Evolutionary conservation across 2,797 vertebrate species (phyloP), one percentile per base, ranked within the genome.

Genomic region (Cryptoblepharus egeriae): DNA sequence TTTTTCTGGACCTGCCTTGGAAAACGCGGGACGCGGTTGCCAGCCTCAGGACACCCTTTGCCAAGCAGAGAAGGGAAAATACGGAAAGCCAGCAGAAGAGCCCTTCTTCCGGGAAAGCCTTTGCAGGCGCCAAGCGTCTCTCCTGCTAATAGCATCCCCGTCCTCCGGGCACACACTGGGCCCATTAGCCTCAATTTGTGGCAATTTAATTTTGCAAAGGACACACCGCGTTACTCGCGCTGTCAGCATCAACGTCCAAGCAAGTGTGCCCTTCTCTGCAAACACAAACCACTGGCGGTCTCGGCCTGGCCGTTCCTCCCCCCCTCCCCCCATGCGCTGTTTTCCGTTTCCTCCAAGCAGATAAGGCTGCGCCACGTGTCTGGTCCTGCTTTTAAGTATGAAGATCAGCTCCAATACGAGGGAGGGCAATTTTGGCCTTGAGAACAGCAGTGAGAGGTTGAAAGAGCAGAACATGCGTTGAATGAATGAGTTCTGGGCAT

Each of bases 11-110:
- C 7, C 65, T 37, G 65, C 35, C 35, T 68, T 52, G 49, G 13
- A 52, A 52, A 52, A 52, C 35, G 3, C 4, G 45, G 45, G 2
- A 7, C 13, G 39, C 9, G 13, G 2, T 49, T 49, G 45, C 13
- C 45, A 49, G 9, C 45, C 45, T 49, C 7, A 49, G 45, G 35
- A 30, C 64, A 9, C 35, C 52, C 13, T 72, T 75, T 77, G 79
- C 82, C 88, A 88, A 77, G 79, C 88, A 79, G 81, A 63, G 74
- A 83, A 89, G 73, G 12, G 75, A 28, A 16, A 83, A 80, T 80
- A 73, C n/a, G 74, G 12, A 4, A 15, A 26, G 30, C 28, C 52
- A 32, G 57, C 2, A 58, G 32, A 35, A 77, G 39, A 52, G 16
- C 22, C 22, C 45, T 26, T 49, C 32, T 42, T 13, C 32, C 15